Percentiles rank a stretch among this genome's conserved stretches.
These are phyloP conservation scores for Mormyrops boulengeri DNA, from an alignment of 2,797 vertebrate species.

Conservation along the genomic window DNA sequence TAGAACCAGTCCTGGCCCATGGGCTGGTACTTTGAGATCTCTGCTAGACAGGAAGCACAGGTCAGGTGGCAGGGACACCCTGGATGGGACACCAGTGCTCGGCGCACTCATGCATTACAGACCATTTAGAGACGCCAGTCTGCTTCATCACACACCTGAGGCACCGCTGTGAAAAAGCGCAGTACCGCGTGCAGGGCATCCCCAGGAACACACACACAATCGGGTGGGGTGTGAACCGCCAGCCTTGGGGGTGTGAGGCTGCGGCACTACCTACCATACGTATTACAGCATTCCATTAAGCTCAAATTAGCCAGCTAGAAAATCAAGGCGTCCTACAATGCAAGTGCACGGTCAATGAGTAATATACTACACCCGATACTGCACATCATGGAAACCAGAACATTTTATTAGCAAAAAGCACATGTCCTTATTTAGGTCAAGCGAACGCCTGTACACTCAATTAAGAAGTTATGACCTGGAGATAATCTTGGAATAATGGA, in stretches of 20 bases:
- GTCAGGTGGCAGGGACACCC: neutral
- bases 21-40: neutral
- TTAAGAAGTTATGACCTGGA: neutral
- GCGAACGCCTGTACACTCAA: neutral
- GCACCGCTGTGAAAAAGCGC: neutral
- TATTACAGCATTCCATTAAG: neutral
- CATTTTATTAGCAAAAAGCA: conserved; percentile 5
- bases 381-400: conserved; percentile 8
- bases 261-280: neutral
- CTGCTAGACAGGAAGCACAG: neutral
- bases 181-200: too few species aligned
- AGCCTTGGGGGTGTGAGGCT: neutral
- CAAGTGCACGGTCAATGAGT: neutral
- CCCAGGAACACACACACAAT: neutral
- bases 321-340: neutral
- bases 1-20: neutral
- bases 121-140: neutral
- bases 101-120: neutral
- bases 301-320: neutral
- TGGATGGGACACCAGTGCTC: neutral
- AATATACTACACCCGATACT: too few species aligned
- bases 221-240: neutral
- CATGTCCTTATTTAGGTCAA: neutral
- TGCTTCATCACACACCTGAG: neutral
- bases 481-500: neutral